A percentile compares a stretch with the other conserved stretches of the same genome.
These are phyloP conservation scores for Rhodeus uyekii DNA, from an alignment of 2,797 vertebrate genomes.

Conservation along the genomic window DNA sequence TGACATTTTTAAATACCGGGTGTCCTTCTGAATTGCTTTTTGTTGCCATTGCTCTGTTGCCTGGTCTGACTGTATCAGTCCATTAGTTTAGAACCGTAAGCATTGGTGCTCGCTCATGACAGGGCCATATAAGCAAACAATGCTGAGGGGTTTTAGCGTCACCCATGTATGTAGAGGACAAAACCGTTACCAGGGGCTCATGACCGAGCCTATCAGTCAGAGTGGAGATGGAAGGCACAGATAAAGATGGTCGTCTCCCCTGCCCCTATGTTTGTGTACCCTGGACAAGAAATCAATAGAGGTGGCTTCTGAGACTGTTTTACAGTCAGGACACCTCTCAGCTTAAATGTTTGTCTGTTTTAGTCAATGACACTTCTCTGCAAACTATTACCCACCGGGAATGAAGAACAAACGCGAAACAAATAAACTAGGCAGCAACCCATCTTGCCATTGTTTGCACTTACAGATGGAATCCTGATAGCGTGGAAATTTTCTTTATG, in stretches of 20 bases:
- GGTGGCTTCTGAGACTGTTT: constrained; percentile 75
- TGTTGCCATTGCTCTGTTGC: constrained; percentile 71
- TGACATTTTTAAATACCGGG: constrained; percentile 82
- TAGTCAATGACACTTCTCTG: constrained; percentile 80
- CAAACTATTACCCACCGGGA: constrained; percentile 76
- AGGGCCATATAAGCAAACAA: constrained; percentile 59
- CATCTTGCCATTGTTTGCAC: constrained; percentile 71
- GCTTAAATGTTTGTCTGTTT: constrained; percentile 83
- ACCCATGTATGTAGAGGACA: constrained; percentile 65
- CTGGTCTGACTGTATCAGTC: constrained; percentile 74
- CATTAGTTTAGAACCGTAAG: constrained; percentile 75
- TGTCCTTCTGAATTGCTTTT: constrained; percentile 76
- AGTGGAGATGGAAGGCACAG: constrained; percentile 70
- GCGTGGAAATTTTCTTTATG: constrained; percentile 70
- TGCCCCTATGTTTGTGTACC: constrained; percentile 73
- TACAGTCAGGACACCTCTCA: constrained; percentile 74
- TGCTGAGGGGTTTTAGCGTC: constrained; percentile 61
- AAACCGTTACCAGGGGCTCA: constrained; percentile 66
- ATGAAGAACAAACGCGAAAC: constrained; percentile 73
- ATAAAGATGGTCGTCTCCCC: constrained; percentile 74
- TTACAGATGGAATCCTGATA: constrained; percentile 74
- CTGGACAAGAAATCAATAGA: constrained; percentile 79
- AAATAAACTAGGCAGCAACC: constrained; percentile 73
- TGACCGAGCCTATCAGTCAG: constrained; percentile 69
- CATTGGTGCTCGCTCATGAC: constrained; percentile 43